Base-by-base conservation (phyloP, 1,140 invertebrate species). In the Steinernema feltiae region DNA sequence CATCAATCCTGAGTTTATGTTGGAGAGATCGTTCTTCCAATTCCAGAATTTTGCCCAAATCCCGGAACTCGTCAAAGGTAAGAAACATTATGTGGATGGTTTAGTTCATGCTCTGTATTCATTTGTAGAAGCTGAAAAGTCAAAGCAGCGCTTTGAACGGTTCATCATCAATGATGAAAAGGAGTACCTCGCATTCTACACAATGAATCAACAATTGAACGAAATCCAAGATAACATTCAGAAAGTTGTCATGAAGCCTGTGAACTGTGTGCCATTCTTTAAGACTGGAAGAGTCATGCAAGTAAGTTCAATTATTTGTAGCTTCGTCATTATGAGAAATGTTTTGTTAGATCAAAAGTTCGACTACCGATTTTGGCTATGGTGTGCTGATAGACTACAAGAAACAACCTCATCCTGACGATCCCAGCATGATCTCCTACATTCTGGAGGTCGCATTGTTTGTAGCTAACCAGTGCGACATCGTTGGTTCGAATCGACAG, bases 1-100 rank as follows among this genome's bases (percentile, higher is more conserved):
- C 89, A 98, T 99, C 74, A 99, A 99, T 90, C 97, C 97, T 0
- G 95, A 99, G 87, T 99, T 97, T 82, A 98, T 99, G 94, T 88
- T 99, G 82, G 95, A 99, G 86, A 90, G 95, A 78, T 97, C 94
- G 82, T 99, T 99, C 87, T 97, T 92, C 88, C 97, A 99, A 87
- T 99, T 99, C 86, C 97, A 99, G 89, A 99, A 98, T 89, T 97
- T 98, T 88, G 91, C 94, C 0, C 89, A 91, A 27, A 95, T 99
- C 82, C 97, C 97, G 1, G 90, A 91, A 69, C 89, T 98, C 1
- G 91, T 92, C 83, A 91, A 95, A 74, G 92, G 92, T 93, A 89
- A 90, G 90, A 0, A 17, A 1, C 24, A 35, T n/a, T n/a, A n/a
- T n/a, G n/a, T n/a, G n/a, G 31, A 76, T 46, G n/a, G 78, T 35